Evolutionary conservation across 2,888 invertebrate genomes (phyloP), one percentile per base, ranked within the genome.

Genomic region (Agriopis aurantiaria): DNA sequence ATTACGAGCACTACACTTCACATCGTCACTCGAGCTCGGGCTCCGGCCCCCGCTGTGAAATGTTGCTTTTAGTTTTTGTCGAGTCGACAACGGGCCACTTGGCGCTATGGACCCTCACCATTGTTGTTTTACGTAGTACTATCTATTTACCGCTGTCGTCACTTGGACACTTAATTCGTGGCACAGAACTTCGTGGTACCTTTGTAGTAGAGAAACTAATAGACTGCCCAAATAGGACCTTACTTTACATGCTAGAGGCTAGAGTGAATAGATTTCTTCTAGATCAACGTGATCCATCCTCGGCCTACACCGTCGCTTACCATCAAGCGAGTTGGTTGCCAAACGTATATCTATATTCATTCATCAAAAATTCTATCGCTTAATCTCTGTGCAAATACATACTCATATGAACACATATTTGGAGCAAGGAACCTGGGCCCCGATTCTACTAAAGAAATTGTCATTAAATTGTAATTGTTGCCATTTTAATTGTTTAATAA

Each of bases 1-100:
- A 82, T 84, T 79, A 81, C 63, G 53, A 71, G 61, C 66, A 76
- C 72, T 74, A 76, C 77, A 79, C 75, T 81, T 75, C 71, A 80
- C 69, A 70, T 71, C 68, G 65, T 48, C 17, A 68, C 66, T 71
- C 55, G 55, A 63, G 64, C 67, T 52, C 46, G 23, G 68, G 62
- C 43, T 46, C 60, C 49, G 60, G 68, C 55, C 69, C 62, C 48
- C 61, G 68, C 71, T 63, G 56, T 69, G 62, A 69, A 51, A 66
- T 62, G 65, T 61, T 62, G 62, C 70, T 78, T 80, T 71, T 73
- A 73, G 74, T 75, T 75, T 73, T 72, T 65, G 60, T 68, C 57
- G 57, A 74, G 73, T 63, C 72, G 53, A 45, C 65, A 40, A 40
- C 43, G 59, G 41, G 57, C 65, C 56, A 68, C 56, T 65, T 65